phyloP scores from a whole-genome alignment of 2,888 invertebrate species.

The Chironomus riparius region DNA sequence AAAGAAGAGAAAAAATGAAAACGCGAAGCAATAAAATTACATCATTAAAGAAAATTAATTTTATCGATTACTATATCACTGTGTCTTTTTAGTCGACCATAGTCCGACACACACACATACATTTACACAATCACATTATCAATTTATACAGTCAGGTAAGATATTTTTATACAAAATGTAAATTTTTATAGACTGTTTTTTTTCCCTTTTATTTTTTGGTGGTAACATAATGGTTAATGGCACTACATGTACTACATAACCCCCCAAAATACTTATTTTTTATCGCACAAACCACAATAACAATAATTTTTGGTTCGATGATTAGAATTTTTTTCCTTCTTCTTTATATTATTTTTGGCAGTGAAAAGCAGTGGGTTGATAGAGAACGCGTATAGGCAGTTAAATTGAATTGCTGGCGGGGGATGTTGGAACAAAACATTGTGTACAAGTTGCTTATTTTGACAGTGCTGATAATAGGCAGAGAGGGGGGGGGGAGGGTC shows the following conservation, averaged over 20 bases:
- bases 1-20: neutral
- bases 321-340: neutral
- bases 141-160: no score
- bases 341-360: no score
- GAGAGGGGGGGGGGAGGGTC: no score
- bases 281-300: slow-evolving; percentile 11
- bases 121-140: neutral
- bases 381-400: no score
- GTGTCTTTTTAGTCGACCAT: neutral
- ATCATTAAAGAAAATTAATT: slow-evolving; percentile 18
- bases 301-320: slow-evolving; percentile 23
- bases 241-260: neutral
- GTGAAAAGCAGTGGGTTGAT: no score
- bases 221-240: neutral
- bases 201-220: neutral
- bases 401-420: no score
- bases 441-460: no score
- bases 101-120: neutral
- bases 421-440: no score
- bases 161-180: neutral
- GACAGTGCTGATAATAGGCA: neutral
- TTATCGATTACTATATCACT: slow-evolving; percentile 19
- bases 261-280: slow-evolving; percentile 6
- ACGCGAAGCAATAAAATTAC: slow-evolving; percentile 16
- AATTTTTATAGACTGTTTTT: slow-evolving; percentile 10